These are phyloP conservation scores for Casuarius casuarius DNA, from an alignment of 2,113 vertebrate genomes.

Conservation along the genomic window DNA sequence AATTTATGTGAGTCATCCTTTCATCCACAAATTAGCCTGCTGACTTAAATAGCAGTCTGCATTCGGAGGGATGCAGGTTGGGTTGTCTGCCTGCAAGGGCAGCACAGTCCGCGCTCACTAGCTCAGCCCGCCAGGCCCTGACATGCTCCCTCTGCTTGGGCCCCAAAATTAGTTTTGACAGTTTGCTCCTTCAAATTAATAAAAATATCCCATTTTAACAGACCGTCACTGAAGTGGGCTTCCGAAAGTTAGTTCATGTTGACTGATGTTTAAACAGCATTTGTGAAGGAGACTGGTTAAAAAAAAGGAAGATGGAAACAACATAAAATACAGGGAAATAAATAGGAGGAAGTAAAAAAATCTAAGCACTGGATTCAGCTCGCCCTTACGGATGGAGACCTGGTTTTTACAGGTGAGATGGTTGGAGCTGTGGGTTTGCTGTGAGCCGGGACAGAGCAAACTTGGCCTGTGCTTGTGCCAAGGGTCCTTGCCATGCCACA, in stretches of 20 bases:
- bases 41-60: background rate
- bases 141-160: background rate
- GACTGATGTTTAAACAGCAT: background rate
- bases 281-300: background rate
- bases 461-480: background rate
- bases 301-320: background rate
- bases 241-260: background rate
- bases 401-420: background rate
- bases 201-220: background rate
- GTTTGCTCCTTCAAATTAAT: background rate
- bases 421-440: background rate
- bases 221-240: background rate
- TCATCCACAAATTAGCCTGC: background rate
- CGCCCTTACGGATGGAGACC: background rate
- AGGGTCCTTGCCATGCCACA: background rate
- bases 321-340: background rate
- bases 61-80: background rate
- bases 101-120: accelerated
- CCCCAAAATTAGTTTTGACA: background rate
- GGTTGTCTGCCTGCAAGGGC: background rate
- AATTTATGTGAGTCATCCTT: background rate
- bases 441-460: too few relatives aligned
- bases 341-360: background rate
- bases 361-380: background rate
- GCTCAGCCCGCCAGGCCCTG: background rate